Evolutionary conservation across 2,888 invertebrate genomes (phyloP).

Genomic region (Nomada fabriciana): DNA sequence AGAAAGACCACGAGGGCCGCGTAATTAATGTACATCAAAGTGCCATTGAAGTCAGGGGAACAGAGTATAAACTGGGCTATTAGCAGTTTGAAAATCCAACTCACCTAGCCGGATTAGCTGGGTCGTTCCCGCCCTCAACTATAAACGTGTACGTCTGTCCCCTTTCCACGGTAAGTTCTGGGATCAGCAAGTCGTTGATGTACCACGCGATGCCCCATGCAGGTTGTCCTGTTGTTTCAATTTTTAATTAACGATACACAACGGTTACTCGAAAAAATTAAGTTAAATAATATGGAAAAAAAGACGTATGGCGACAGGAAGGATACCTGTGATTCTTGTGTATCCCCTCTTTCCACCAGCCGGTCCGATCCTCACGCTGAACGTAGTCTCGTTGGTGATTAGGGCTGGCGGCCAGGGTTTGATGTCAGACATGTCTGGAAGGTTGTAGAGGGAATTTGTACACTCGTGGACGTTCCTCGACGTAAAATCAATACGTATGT

Average conservation of each 20-base stretch:
- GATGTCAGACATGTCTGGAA: conserved; percentile 87
- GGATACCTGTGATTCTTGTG: conserved; percentile 90
- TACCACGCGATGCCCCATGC: conserved; percentile 98
- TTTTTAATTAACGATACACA: not conserved
- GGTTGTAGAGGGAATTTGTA: conserved; percentile 88
- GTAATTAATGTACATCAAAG: conserved; percentile 11
- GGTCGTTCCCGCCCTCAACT: conserved; percentile 94
- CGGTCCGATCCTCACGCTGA: conserved; percentile 93
- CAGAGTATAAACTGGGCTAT: not conserved
- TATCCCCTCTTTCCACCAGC: conserved; percentile 93
- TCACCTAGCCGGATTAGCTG: conserved; percentile 91
- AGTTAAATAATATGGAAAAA: too few species aligned
- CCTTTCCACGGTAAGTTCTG: conserved; percentile 94
- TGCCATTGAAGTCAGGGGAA: not conserved
- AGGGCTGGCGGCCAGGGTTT: conserved; percentile 89
- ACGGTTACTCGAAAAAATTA: not conserved
- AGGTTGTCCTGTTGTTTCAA: conserved; percentile 86
- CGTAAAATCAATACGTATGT: conserved; percentile 92
- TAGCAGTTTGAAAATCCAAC: conserved; percentile 56
- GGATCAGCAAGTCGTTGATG: conserved; percentile 95
- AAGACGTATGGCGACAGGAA: too few species aligned
- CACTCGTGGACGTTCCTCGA: conserved; percentile 89
- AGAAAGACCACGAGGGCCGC: not conserved
- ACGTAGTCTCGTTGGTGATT: conserved; percentile 86
- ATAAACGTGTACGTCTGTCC: conserved; percentile 94